Evolutionary conservation across 2,888 invertebrate genomes (phyloP), one percentile per base, ranked within the genome.

Genomic region (Tillus elongatus): DNA sequence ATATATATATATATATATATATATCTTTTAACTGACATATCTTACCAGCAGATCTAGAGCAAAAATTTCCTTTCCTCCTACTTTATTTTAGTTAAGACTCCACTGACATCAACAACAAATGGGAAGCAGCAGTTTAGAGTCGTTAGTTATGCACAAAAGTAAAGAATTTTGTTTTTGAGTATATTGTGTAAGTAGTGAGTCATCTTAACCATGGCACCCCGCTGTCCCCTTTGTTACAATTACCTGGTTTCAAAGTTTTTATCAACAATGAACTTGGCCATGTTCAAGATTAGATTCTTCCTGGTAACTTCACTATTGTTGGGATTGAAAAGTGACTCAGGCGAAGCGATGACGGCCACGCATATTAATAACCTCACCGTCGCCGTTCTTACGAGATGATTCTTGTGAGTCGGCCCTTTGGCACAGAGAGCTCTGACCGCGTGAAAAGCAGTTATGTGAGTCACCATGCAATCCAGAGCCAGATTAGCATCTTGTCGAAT

Each of bases 401-500:
- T 85, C 52, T 81, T 79, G 61, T 85, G 82, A 1, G 45, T 49
- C 2, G 66, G 66, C 0, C 64, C 66, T 49, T 54, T 65, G 2
- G 51, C 39, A 45, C 72, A 72, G 4, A 76, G 57, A 1, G 73
- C 70, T 13, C 73, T 61, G 44, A 74, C 63, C 0, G 71, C 63
- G 45, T 73, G 73, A 28, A 65, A 65, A n/a, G 75, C 70, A 3
- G 78, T 73, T 1, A 79, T 74, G 44, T 72, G 69, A 37, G 78
- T 78, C 3, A 84, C 77, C 64, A 86, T 73, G 24, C 72, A 69
- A 47, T 77, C 77, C 30, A 87, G 64, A 0, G 84, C 77, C 33
- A 77, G 65, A 56, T 82, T 82, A 14, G 83, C 80, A 37, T 85
- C 85, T 41, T 82, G 77, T 4, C 82, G 70, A 46, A 87, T 82